These are phyloP conservation scores for Misgurnus anguillicaudatus DNA, from an alignment of 2,113 vertebrate genomes.

Conservation along the genomic window DNA sequence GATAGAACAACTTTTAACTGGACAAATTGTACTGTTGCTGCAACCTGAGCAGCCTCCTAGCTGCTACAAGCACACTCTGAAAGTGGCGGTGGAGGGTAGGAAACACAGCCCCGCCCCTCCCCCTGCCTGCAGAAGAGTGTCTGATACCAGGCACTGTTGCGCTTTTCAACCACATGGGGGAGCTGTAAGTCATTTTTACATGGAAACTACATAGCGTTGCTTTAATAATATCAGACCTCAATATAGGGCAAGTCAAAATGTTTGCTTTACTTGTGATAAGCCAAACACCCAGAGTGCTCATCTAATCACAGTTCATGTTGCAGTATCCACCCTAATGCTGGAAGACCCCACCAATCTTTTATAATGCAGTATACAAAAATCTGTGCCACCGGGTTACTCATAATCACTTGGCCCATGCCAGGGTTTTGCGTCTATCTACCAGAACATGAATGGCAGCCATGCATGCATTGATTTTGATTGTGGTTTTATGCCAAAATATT, in stretches of 20 bases:
- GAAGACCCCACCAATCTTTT: background rate
- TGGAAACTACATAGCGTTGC: no score
- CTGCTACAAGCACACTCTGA: no score
- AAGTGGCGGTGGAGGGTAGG: no score
- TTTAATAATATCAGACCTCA: constrained; percentile 37
- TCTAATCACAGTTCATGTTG: constrained; percentile 50
- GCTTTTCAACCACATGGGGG: no score
- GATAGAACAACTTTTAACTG: no score
- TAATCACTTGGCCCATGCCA: background rate
- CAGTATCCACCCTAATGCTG: constrained; percentile 43
- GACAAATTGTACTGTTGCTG: no score
- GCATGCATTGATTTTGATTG: background rate
- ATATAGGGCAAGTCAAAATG: constrained; percentile 25
- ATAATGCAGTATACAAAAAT: constrained; percentile 10
- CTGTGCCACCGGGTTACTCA: background rate
- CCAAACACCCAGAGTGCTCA: constrained; percentile 27
- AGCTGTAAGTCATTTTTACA: no score
- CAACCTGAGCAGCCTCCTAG: no score
- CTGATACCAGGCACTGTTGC: no score
- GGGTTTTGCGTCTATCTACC: background rate
- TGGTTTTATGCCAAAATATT: background rate
- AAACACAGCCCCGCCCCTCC: no score
- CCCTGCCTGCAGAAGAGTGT: no score
- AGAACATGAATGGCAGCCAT: background rate
- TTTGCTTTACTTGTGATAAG: constrained; percentile 31